Percentiles rank a stretch among this genome's conserved stretches.
Conservation (phyloP, 2,797 vertebrate genomes). For the Microhierax caerulescens region DNA sequence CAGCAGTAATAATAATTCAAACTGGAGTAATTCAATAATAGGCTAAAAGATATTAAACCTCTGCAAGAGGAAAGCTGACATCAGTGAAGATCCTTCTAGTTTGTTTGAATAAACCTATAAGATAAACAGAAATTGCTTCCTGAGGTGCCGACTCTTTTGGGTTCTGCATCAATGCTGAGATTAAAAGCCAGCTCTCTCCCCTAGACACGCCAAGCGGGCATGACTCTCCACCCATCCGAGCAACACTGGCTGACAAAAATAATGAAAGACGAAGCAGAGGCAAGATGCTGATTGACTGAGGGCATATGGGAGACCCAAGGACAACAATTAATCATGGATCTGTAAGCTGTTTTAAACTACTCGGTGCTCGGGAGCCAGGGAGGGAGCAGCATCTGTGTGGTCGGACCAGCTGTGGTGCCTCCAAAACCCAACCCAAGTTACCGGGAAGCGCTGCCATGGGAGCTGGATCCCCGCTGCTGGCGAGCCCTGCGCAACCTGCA, state of each 20-base stretch:
- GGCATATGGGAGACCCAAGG: constrained; percentile 16
- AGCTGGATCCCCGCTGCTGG: not conserved
- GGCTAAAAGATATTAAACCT: not conserved
- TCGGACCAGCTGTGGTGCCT: not conserved
- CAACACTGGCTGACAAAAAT: not conserved
- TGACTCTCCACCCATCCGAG: not conserved
- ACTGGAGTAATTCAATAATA: not conserved
- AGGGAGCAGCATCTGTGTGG: not conserved
- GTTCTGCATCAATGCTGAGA: not conserved
- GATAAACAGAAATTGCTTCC: not conserved
- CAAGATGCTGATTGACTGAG: constrained; percentile 18
- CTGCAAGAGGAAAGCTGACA: not conserved
- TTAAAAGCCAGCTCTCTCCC: not conserved
- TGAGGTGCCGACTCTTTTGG: not conserved
- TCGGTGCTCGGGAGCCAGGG: accelerated
- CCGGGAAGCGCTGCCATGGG: not conserved
- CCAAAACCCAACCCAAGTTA: not conserved
- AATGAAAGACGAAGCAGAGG: not conserved
- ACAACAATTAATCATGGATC: constrained; percentile 8
- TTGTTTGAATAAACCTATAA: not conserved
- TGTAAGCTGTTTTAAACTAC: not conserved
- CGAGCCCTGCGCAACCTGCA: not conserved
- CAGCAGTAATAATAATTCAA: not conserved
- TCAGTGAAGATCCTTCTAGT: not conserved
- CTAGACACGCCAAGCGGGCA: accelerated